Evolutionary conservation across 2,888 invertebrate genomes (phyloP).

Genomic region (Drosophila paramelanica): DNA sequence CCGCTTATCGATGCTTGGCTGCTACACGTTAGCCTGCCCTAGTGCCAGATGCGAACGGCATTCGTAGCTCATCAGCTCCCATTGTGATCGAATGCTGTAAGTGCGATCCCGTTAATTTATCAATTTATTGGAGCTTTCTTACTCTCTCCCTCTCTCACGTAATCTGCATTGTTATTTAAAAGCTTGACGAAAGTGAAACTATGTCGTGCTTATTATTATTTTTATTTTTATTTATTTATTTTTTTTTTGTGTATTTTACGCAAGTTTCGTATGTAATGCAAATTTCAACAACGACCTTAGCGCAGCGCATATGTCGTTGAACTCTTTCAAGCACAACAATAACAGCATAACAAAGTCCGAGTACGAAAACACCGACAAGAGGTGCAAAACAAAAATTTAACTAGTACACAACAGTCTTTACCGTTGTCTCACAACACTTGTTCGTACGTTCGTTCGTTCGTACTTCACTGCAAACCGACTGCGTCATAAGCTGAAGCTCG

Average conservation of each 20-base stretch:
- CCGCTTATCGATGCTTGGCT: slow-evolving; percentile 42
- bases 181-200: slow-evolving; percentile 33
- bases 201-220: slow-evolving; percentile 2
- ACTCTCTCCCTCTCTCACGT: background rate
- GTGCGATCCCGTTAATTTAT: background rate
- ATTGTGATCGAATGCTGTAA: slow-evolving; percentile 8
- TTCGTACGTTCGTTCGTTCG: slow-evolving; percentile 2
- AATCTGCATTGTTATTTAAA: background rate
- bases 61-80: slow-evolving; percentile 22
- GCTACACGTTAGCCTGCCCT: slow-evolving; percentile 5
- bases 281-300: slow-evolving; percentile 37
- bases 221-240: background rate
- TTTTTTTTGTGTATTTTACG: slow-evolving; percentile 13
- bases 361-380: slow-evolving; percentile 35
- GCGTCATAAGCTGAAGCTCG: slow-evolving; percentile 23
- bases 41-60: slow-evolving; percentile 33
- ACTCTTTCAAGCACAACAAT: slow-evolving; percentile 65
- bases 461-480: slow-evolving; percentile 2
- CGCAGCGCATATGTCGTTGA: slow-evolving; percentile 63
- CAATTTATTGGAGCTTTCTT: background rate
- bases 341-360: slow-evolving; percentile 43
- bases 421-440: slow-evolving; percentile 35
- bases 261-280: slow-evolving; percentile 33
- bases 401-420: slow-evolving; percentile 33
- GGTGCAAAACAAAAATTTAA: slow-evolving; percentile 40